Evolutionary conservation across 2,888 invertebrate genomes (phyloP), one percentile per base, ranked within the genome.

Genomic region (Melanostoma mellinum): DNA sequence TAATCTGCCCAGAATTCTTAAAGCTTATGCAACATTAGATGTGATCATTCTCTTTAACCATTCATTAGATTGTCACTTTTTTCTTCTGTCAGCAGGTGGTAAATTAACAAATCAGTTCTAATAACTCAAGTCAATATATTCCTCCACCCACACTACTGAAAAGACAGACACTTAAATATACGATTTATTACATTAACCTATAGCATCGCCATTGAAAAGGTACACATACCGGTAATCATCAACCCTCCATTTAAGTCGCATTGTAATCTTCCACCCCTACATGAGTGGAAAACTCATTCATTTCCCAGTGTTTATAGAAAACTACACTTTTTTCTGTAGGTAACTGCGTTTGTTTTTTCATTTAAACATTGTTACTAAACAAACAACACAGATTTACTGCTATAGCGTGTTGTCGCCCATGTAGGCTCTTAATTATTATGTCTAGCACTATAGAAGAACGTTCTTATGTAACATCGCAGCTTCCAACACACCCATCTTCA

Each of bases 211-310:
- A 44, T 38, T 40, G n/a, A 32, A 10, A 48, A 55, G 30, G 42
- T 35, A 61, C 4, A 33, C 33, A 46, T 40, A 56, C 38, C 30
- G 36, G 9, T 8, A 35, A 46, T 36, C 61, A 46, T 40, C 50
- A 35, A 60, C 60, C 73, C 61, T 48, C 68, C 73, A 67, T 73
- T 58, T 67, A 53, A 61, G 72, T 73, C 71, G 6, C 20, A n/a
- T 20, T 38, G 33, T 30, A 67, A 68, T 60, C 40, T 30, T 58
- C 77, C 81, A 82, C 81, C 77, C 81, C 77, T 73, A 44, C 72
- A 48, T 71, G 63, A 65, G 46, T 44, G 53, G 36, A 33, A 33
- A 48, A 55, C 32, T 52, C 52, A 58, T 80, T 4, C 32, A 69
- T 56, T 61, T n/a, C 4, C 48, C 8, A 48, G 68, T 61, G 48